Evolutionary conservation across 1,140 invertebrate genomes (phyloP), one percentile per base, ranked within the genome.

Genomic region (Luehdorfia chinensis): DNA sequence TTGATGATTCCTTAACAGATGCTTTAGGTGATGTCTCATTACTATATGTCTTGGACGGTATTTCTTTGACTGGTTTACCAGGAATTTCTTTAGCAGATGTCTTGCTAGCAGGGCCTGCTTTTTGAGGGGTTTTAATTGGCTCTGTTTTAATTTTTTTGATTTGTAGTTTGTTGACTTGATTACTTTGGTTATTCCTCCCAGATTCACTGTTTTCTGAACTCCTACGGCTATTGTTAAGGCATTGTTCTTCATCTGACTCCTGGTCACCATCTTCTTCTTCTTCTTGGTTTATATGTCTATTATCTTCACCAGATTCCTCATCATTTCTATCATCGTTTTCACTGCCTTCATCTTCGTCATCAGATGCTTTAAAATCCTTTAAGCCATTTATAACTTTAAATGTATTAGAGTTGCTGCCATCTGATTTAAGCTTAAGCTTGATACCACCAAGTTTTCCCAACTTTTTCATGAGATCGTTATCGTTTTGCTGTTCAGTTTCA

Each of bases 341-440:
- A 54, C 72, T 76, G 7, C 37, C 61, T 27, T 74, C 74, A 41
- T 74, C 75, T 50, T 85, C 81, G 15, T 85, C 75, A 41, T 83
- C 78, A 7, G 78, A 81, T 15, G 76, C 60, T 49, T 75, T 72
- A 41, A 85, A 85, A 59, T 81, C 81, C 69, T 72, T 81, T 6
- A 85, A 55, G 2, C 81, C 81, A 51, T 85, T 85, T 0, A 85
- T 52, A 9, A 85, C 81, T 69, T 78, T 79, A 50, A 85, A 83
- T 2, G 71, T 68, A 58, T 78, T 79, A 3, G 64, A 43, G 43
- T 73, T 77, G 44, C 49, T 69, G 2, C 75, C 77, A 48, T 80
- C 76, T 18, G 71, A 80, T 55, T 80, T 84, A 12, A 86, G 45
- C 49, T 81, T 86, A 3, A 86, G 52, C 64, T 84, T 86, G 12